Evolutionary conservation across 2,113 vertebrate genomes (phyloP), one percentile per base, ranked within the genome.

Genomic region (Pagrus major): DNA sequence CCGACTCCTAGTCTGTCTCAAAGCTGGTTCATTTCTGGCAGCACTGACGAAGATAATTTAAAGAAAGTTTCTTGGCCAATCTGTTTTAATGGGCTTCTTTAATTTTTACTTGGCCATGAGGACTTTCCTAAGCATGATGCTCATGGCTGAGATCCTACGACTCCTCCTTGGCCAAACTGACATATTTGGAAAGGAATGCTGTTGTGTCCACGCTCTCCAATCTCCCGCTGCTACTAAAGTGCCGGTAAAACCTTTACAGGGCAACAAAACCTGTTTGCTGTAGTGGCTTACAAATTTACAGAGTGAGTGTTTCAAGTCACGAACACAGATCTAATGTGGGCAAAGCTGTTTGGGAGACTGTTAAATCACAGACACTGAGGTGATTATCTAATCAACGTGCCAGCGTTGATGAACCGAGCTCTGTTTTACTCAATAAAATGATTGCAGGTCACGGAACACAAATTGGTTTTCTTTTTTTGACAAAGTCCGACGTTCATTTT

Each of bases 231-330:
- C 83, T 94, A 88, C 78, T 90, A 90, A 94, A 94, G 94, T 92
- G 89, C 89, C 72, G 92, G 93, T 94, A 94, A 95, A 95, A 94
- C 88, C 86, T 95, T 96, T 95, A 95, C 87, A 66, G 89, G 86
- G 84, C 89, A 85, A 94, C 91, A 91, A 94, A 94, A 93, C 89
- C 89, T 94, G 93, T 94, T 95, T 92, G 92, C 87, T 88, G 88
- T 92, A 93, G 93, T 91, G 93, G 89, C 84, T 85, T 92, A 94
- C 92, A 93, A 91, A 92, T 91, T 92, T 93, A 93, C 88, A 87
- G 83, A 93, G 91, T 92, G 89, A 94, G 91, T 93, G 93, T 91
- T 95, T 94, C 92, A 88, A 95, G 94, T 94, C 94, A 96, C 93
- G 93, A 94, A 94, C 81, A 75, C 77, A 81, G 84, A 86, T 90